Evolutionary conservation across 2,888 invertebrate genomes (phyloP), one percentile per base, ranked within the genome.

Genomic region (Mesodorylaimus sp.): DNA sequence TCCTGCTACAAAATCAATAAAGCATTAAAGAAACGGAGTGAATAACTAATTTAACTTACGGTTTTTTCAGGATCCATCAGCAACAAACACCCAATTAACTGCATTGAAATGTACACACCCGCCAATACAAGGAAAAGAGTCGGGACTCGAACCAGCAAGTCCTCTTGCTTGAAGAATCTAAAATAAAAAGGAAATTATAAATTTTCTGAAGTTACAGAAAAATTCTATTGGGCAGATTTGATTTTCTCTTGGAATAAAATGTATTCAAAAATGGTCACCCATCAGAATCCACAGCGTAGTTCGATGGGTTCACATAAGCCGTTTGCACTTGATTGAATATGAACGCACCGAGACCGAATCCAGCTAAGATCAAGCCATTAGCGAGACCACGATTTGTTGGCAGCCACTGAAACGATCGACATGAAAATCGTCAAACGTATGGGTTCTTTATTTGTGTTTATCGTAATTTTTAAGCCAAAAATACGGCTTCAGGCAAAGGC

Each of bases 291-390:
- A 23, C 19, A 10, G 5, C 7, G 10, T 19, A n/a, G n/a, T 39
- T 39, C 5, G 10, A 10, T 19, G 62, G 62, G 50, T 63, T 63
- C 46, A 64, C 59, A 50, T 55, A 63, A 13, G 53, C 57, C 36
- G 62, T 64, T 50, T 68, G 64, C n/a, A 68, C 53, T 50, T 66
- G 66, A 37, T 66, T 59, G 51, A 67, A 64, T 26, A 67, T 56
- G 51, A 67, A 60, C 1, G 66, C 62, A 1, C 68, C 67, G 25
- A 63, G 62, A 1, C 69, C 70, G 51, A 64, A 68, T 2, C 70
- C 70, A n/a, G 65, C 65, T 16, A 69, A 65, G 16, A 70, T 65
- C 3, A 67, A 52, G 0, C 69, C 69, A 44, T 62, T 61, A 2
- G 66, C 67, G 3, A 69, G 52, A 2, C 68, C 68, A 19, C 23